Evolutionary conservation across 1,140 invertebrate genomes (phyloP).

Genomic region (Planococcus citri): DNA sequence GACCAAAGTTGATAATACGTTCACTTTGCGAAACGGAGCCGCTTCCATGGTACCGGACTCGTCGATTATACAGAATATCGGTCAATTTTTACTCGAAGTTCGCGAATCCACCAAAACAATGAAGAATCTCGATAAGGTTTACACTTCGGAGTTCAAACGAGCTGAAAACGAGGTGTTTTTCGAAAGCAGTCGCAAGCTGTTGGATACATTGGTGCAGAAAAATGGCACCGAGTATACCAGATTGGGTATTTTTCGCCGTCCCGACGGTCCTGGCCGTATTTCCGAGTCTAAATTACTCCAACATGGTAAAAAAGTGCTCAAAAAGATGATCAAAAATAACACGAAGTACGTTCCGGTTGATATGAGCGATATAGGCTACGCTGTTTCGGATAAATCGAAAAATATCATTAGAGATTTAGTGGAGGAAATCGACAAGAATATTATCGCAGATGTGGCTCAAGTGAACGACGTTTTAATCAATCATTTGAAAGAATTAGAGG

Average conservation of each 20-base stretch:
- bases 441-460: not conserved
- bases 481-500: not conserved
- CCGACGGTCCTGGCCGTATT: constrained; percentile 20
- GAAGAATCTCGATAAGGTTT: not conserved
- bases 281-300: not conserved
- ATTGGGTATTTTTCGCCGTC: constrained; percentile 22
- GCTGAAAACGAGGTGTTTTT: not conserved
- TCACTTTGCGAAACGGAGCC: not conserved
- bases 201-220: constrained; percentile 22
- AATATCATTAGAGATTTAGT: constrained; percentile 16
- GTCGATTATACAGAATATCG: not conserved
- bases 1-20: constrained; percentile 25
- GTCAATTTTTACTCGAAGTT: not conserved
- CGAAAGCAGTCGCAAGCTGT: constrained; percentile 4
- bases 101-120: not conserved
- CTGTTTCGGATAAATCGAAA: constrained; percentile 23
- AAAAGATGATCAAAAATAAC: not conserved
- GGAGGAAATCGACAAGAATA: not conserved
- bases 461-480: not conserved
- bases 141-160: not conserved
- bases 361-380: constrained; percentile 24
- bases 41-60: not conserved
- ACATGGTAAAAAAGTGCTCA: not conserved
- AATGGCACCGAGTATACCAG: not conserved
- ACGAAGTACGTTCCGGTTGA: not conserved